Evolutionary conservation across 1,140 invertebrate genomes (phyloP).

Genomic region (Eueides isabella): DNA sequence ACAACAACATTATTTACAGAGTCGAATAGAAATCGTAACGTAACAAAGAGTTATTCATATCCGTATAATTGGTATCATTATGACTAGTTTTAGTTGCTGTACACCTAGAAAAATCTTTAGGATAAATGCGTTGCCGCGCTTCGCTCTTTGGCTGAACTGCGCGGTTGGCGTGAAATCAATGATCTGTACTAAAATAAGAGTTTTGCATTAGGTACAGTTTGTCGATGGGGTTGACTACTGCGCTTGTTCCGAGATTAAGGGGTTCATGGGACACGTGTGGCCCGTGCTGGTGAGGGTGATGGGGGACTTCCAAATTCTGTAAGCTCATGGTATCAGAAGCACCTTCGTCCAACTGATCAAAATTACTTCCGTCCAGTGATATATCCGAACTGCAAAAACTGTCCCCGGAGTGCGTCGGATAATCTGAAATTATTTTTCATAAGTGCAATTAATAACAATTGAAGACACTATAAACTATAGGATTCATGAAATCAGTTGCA

Average conservation of each 20-base stretch:
- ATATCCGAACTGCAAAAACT: constrained; percentile 95
- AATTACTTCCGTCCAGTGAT: constrained; percentile 92
- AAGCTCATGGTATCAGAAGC: constrained; percentile 89
- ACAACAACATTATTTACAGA: constrained; percentile 27
- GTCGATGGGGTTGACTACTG: constrained; percentile 95
- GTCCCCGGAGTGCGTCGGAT: constrained; percentile 92
- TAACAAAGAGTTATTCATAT: constrained; percentile 30
- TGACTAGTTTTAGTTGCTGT: constrained; percentile 58
- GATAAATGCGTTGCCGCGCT: constrained; percentile 48
- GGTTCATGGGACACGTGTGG: constrained; percentile 83
- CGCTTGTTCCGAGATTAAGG: constrained; percentile 84
- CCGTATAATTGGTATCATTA: constrained; percentile 41
- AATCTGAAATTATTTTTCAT: constrained; percentile 84
- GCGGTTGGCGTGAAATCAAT: constrained; percentile 71
- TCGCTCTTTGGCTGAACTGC: constrained; percentile 39
- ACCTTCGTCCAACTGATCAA: constrained; percentile 89
- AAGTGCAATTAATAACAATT: background rate
- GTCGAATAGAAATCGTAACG: constrained; percentile 37
- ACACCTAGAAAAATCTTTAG: constrained; percentile 51
- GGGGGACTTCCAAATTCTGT: constrained; percentile 86
- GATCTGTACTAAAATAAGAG: constrained; percentile 93
- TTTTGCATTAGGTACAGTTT: constrained; percentile 99
- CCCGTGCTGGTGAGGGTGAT: constrained; percentile 82
- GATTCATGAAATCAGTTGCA: too few relatives aligned
- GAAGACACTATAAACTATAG: too few relatives aligned